These are phyloP conservation scores for Muscina levida DNA, from an alignment of 2,888 invertebrate species.

Conservation along the genomic window DNA sequence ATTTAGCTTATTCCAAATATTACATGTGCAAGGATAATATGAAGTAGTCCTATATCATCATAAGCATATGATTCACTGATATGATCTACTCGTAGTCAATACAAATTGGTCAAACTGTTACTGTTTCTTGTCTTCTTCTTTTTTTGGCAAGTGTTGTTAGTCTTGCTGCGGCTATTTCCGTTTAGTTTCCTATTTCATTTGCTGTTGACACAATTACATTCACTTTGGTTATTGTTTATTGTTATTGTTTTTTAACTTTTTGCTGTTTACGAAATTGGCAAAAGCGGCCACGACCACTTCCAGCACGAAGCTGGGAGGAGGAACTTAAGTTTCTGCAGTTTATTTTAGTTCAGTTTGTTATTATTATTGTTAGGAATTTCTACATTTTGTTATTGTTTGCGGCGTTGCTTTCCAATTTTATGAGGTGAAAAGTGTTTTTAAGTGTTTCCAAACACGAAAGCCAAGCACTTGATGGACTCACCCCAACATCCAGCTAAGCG, in stretches of 20 bases:
- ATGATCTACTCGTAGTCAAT: too few species aligned
- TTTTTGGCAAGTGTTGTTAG: conserved; percentile 7
- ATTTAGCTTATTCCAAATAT: too few species aligned
- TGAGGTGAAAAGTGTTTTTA: conserved; percentile 68
- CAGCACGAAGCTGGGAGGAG: conserved; percentile 32
- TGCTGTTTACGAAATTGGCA: conserved; percentile 35
- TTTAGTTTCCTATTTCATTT: background rate
- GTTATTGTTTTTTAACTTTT: conserved; percentile 26
- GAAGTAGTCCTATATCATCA: too few species aligned
- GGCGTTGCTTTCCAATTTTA: conserved; percentile 56
- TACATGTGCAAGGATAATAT: too few species aligned
- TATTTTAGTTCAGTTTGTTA: conserved; percentile 33
- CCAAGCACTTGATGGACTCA: conserved; percentile 30
- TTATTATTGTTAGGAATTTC: conserved; percentile 41
- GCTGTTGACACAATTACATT: conserved; percentile 28
- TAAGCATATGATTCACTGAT: too few species aligned
- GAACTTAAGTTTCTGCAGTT: conserved; percentile 19
- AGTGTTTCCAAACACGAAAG: conserved; percentile 67
- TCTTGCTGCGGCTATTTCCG: background rate
- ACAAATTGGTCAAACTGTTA: conserved; percentile 6
- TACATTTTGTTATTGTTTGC: conserved; percentile 47
- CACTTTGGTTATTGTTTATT: conserved; percentile 19
- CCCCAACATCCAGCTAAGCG: background rate
- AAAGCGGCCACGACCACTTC: conserved; percentile 28
- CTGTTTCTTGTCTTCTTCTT: too few species aligned